Percentiles rank a stretch among this genome's conserved stretches.
Conservation (phyloP, 2,888 invertebrate species). For the Philereme vetulata region DNA sequence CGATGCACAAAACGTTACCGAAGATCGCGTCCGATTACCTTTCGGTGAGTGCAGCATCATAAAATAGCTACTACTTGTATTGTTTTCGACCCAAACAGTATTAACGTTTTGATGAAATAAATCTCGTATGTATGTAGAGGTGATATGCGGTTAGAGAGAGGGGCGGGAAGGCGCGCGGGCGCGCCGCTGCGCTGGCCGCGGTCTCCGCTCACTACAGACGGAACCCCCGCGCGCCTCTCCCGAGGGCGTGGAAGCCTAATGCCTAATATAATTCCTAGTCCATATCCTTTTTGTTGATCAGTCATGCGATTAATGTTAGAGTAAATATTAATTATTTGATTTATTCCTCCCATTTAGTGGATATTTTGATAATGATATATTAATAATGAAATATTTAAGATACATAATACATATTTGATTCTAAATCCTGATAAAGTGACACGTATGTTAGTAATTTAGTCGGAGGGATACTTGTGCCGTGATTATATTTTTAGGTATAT, state of each 20-base stretch:
- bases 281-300: conserved; percentile 84
- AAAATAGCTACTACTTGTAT: conserved; percentile 67
- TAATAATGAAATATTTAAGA: conserved; percentile 84
- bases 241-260: conserved; percentile 75
- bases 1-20: conserved; percentile 80
- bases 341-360: conserved; percentile 85
- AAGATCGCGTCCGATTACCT: conserved; percentile 73
- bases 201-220: too few relatives aligned
- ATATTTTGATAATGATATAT: conserved; percentile 85
- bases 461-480: conserved; percentile 85
- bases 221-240: conserved; percentile 48
- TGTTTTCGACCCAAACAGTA: conserved; percentile 78
- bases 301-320: conserved; percentile 84
- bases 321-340: conserved; percentile 82
- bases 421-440: conserved; percentile 84
- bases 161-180: conserved; percentile 52
- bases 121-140: conserved; percentile 78
- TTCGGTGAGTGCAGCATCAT: conserved; percentile 64
- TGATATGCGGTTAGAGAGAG: conserved; percentile 76
- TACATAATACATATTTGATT: conserved; percentile 85
- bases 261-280: conserved; percentile 84
- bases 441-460: conserved; percentile 84
- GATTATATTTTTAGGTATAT: conserved; percentile 85
- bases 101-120: conserved; percentile 77
- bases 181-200: conserved; percentile 41